Percentiles rank a stretch among this genome's conserved stretches.
Conservation (phyloP, 2,113 vertebrate species). For the Amblyornis subalaris region DNA sequence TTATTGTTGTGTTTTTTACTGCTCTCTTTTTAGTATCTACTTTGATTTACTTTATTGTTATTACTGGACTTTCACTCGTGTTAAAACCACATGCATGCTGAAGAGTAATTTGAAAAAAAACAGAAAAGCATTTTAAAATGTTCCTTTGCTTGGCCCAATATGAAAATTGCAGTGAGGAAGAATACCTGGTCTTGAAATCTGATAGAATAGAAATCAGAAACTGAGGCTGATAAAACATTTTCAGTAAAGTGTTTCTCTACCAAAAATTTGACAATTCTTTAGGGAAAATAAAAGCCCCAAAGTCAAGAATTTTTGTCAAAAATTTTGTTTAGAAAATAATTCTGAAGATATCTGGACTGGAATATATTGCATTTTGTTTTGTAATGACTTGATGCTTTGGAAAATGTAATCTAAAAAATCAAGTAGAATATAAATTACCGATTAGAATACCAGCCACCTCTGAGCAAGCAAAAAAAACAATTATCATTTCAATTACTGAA, state of each 20-base stretch:
- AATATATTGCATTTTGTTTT: not conserved
- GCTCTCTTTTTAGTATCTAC: not conserved
- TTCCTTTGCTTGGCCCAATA: not conserved
- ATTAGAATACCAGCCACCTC: not conserved
- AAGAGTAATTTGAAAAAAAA: not conserved
- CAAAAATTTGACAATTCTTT: not conserved
- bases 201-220: not conserved
- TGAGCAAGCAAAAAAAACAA: not conserved
- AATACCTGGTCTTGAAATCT: not conserved
- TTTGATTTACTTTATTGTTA: not conserved
- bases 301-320: not conserved
- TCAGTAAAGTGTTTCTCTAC: not conserved
- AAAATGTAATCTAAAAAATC: not conserved
- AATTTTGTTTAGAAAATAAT: not conserved
- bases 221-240: not conserved
- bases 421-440: not conserved
- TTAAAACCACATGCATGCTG: not conserved
- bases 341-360: not conserved
- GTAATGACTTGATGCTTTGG: not conserved
- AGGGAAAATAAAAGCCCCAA: not conserved
- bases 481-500: not conserved
- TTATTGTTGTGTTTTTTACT: not conserved
- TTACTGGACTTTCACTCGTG: not conserved
- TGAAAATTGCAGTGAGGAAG: not conserved
- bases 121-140: accelerated